Percentiles rank a stretch among this genome's conserved stretches.
Evolutionary conservation across 2,797 vertebrate genomes (phyloP).

Genomic region (Arrhamphus sclerolepis): DNA sequence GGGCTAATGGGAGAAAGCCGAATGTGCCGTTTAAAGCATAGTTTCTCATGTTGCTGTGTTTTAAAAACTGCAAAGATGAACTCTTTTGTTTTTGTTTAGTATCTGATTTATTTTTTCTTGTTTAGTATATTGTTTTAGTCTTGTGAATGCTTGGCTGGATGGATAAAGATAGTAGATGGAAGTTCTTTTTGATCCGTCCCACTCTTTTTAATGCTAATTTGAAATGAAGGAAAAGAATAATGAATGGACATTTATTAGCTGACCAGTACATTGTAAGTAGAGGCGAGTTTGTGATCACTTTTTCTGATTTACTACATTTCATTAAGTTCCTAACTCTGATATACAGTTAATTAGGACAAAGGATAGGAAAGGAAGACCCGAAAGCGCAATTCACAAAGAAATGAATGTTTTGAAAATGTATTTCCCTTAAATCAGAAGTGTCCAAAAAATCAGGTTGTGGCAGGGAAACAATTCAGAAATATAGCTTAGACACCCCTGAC

Average conservation of each 20-base stretch:
- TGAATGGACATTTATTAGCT: constrained; percentile 24
- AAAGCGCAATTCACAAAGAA: no score
- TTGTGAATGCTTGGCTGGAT: constrained; percentile 29
- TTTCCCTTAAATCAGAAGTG: no score
- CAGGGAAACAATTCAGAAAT: no score
- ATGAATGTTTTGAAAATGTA: no score
- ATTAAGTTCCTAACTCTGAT: no score
- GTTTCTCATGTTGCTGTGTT: constrained; percentile 57
- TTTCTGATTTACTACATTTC: background rate
- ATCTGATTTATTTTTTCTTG: constrained; percentile 39
- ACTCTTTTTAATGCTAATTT: constrained; percentile 18
- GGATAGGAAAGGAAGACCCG: no score
- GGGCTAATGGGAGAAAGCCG: constrained; percentile 30
- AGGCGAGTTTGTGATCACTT: background rate
- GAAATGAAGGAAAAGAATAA: constrained; percentile 19
- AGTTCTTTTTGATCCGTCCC: constrained; percentile 18
- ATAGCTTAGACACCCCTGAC: no score
- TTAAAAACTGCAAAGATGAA: constrained; percentile 48
- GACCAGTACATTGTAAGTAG: constrained; percentile 4
- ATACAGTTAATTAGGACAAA: no score
- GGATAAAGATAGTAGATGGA: constrained; percentile 31
- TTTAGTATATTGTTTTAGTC: constrained; percentile 11
- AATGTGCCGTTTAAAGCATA: constrained; percentile 40
- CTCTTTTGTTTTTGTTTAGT: no score
- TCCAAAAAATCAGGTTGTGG: no score